phyloP scores from a whole-genome alignment of 2,113 vertebrate species.

The Anarrhichthys ocellatus region DNA sequence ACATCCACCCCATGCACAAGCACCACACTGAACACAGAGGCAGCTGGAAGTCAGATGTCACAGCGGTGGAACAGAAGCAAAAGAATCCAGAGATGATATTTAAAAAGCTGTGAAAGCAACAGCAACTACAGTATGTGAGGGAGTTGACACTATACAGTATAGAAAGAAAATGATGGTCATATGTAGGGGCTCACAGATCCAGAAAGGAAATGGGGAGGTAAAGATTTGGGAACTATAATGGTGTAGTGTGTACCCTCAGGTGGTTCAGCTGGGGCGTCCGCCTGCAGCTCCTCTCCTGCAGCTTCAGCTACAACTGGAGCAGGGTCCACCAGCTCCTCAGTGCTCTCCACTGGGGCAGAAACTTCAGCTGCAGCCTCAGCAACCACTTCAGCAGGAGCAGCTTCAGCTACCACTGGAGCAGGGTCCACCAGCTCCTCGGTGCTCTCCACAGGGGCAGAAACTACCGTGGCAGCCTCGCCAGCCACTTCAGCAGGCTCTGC shows the following conservation, averaged over 20 bases:
- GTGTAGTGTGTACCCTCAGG: slow-evolving; percentile 81
- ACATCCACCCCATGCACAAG: slow-evolving; percentile 7
- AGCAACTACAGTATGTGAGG: slow-evolving; percentile 9
- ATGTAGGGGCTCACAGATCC: slow-evolving; percentile 35
- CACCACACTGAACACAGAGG: background rate
- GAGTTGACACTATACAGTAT: background rate
- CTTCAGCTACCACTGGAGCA: slow-evolving; percentile 32
- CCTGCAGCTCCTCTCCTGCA: slow-evolving; percentile 65
- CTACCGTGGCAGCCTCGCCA: slow-evolving; percentile 23
- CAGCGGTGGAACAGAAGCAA: background rate
- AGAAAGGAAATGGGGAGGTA: slow-evolving; percentile 45
- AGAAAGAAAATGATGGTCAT: slow-evolving; percentile 27
- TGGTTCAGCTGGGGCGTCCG: slow-evolving; percentile 50
- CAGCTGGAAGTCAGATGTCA: background rate
- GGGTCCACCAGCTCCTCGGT: slow-evolving; percentile 56
- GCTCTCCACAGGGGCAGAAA: slow-evolving; percentile 22
- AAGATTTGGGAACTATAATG: slow-evolving; percentile 37
- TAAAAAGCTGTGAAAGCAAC: slow-evolving; percentile 25
- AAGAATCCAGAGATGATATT: slow-evolving; percentile 2
- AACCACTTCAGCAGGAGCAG: background rate
- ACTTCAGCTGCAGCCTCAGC: slow-evolving; percentile 39
- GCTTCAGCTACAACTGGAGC: slow-evolving; percentile 54
- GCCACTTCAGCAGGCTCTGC: background rate
- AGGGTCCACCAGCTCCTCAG: slow-evolving; percentile 57
- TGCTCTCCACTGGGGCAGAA: slow-evolving; percentile 12